Conservation (phyloP, 2,888 invertebrate genomes). For the Anarsia innoxiella region DNA sequence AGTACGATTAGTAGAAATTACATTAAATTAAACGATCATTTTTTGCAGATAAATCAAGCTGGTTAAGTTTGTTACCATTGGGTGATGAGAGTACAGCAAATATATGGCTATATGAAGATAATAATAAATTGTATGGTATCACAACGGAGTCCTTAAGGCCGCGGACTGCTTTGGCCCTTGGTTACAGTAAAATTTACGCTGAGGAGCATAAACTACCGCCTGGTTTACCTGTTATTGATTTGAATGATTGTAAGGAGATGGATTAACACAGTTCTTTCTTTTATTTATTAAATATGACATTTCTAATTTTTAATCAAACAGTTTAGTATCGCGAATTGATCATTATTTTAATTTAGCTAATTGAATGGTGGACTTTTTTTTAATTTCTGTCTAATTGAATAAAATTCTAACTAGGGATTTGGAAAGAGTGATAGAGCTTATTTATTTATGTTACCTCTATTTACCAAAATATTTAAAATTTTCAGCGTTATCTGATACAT, state of each 20-base stretch:
- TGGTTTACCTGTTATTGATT: constrained; percentile 32
- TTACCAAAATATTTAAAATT: constrained; percentile 5
- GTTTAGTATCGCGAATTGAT: too few relatives aligned
- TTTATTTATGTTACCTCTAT: neutral
- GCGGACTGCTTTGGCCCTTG: constrained; percentile 35
- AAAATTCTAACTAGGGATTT: too few relatives aligned
- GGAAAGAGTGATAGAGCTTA: neutral
- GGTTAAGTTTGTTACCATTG: constrained; percentile 43
- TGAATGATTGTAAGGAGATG: constrained; percentile 32
- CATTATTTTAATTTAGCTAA: too few relatives aligned
- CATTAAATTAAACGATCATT: too few relatives aligned
- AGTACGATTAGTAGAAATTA: too few relatives aligned
- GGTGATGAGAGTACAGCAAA: constrained; percentile 40
- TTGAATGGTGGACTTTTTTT: too few relatives aligned
- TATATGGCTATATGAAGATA: constrained; percentile 47
- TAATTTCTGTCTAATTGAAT: too few relatives aligned
- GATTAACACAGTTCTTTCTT: too few relatives aligned
- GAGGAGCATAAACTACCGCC: constrained; percentile 28
- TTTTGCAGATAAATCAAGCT: constrained; percentile 48
- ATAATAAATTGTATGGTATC: constrained; percentile 35
- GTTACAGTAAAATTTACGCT: constrained; percentile 43
- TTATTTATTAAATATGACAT: too few relatives aligned
- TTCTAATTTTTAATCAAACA: too few relatives aligned
- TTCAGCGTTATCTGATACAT: constrained; percentile 23
- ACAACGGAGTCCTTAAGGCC: constrained; percentile 32